phyloP scores from a whole-genome alignment of 2,113 vertebrate genomes.

The Leptocoma aspasia region DNA sequence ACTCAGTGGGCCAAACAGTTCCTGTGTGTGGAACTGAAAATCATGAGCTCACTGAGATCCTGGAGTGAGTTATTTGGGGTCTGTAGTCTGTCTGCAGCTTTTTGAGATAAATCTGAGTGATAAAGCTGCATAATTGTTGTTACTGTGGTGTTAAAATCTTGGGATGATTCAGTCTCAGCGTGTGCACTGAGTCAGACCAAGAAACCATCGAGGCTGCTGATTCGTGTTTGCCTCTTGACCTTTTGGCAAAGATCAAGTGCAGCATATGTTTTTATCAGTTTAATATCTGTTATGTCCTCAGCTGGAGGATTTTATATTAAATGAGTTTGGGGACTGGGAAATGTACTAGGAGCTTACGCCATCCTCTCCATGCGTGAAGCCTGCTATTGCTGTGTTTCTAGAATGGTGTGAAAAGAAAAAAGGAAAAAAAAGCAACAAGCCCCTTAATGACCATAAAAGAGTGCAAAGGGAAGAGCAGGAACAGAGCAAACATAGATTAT shows the following conservation, averaged over 20 bases:
- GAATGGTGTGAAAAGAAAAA: background rate
- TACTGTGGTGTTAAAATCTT: background rate
- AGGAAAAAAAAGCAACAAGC: background rate
- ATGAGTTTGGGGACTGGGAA: conserved; percentile 43
- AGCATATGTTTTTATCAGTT: conserved; percentile 48
- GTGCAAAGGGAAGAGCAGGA: background rate
- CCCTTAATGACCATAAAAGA: background rate
- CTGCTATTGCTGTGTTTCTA: background rate
- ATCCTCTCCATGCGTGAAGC: background rate
- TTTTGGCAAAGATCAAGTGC: conserved; percentile 36
- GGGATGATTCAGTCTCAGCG: background rate
- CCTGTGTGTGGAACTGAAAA: background rate
- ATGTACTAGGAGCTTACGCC: background rate
- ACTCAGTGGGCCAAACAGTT: too few relatives aligned
- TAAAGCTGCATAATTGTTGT: background rate
- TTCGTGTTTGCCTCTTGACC: conserved; percentile 42
- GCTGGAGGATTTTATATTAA: conserved; percentile 27
- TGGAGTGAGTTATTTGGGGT: background rate
- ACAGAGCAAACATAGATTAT: background rate
- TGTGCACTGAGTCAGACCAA: background rate
- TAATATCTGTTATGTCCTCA: conserved; percentile 47
- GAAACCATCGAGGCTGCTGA: background rate
- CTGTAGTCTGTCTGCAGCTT: background rate
- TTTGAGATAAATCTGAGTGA: background rate
- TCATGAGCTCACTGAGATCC: background rate